Base-by-base conservation (phyloP, 2,797 vertebrate genomes). In the Falco biarmicus region DNA sequence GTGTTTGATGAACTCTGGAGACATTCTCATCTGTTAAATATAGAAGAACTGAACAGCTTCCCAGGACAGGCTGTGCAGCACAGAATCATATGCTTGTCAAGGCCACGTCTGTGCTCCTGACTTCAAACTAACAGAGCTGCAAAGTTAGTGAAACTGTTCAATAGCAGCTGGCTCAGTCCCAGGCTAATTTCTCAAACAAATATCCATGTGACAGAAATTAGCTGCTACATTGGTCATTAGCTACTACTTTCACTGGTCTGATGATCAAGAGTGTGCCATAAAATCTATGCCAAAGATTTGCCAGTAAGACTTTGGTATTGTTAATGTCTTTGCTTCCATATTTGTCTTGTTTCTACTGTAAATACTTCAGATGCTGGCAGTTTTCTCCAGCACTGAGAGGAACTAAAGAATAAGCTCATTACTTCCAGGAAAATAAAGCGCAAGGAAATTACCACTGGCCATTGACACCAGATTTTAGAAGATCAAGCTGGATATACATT, bases 11-110 rank as follows among this genome's bases (percentile, higher is more conserved):
- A 95, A 91, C 89, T 94, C 84, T 85, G 77, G 68, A 94, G 96
- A 97, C 96, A 95, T 97, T 93, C 90, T 96, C 77, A 63, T 50
- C 74, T 75, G 64, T 91, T 94, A 93, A 92, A 92, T 89, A 89
- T 34, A 86, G 79, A 87, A 95, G 87, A 97, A 78, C 76, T 45
- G 60, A 90, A 39, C 61, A 90, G 82, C 71, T 96, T 93, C 91
- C 87, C 89, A 91, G 65, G 92, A 95, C 94, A 95, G 87, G 78
- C 87, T 92, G 22, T 9, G 19, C 73, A 70, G 92, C 61, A 87
- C 10, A 2, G 89, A 92, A 87, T 92, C 81, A 11, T 89, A 78
- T 29, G 76, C 84, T 89, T 94, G 89, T 96, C 92, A 92, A 93
- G 54, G 89, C 94, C 50, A 26, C 10, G 57, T 87, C 87, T 90